These are phyloP conservation scores for Crocallis elinguaria DNA, from an alignment of 2,888 invertebrate genomes.

Conservation along the genomic window DNA sequence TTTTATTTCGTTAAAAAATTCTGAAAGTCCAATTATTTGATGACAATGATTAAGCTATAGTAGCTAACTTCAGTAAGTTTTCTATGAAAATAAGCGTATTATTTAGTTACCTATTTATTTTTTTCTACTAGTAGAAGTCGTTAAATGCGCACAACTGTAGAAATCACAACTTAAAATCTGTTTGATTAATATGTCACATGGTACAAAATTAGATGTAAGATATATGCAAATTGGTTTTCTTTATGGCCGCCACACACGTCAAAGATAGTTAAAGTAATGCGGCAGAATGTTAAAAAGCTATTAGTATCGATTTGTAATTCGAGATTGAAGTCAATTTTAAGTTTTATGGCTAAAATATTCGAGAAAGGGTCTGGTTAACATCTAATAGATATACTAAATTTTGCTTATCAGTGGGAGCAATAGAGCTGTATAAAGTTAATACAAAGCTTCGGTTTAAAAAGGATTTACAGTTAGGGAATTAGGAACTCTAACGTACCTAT, in stretches of 20 bases:
- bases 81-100: too few relatives aligned
- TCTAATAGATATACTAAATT: neutral
- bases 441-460: too few relatives aligned
- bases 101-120: too few relatives aligned
- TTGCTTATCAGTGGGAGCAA: too few relatives aligned
- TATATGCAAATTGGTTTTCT: constrained; percentile 71
- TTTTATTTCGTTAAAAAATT: too few relatives aligned
- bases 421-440: too few relatives aligned
- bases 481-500: too few relatives aligned
- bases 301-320: constrained; percentile 73
- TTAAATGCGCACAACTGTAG: neutral
- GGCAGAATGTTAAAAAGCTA: constrained; percentile 60
- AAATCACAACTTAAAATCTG: constrained; percentile 26
- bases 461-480: too few relatives aligned
- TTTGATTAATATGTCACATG: constrained; percentile 72
- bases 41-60: too few relatives aligned
- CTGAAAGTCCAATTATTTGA: too few relatives aligned
- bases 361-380: constrained; percentile 17
- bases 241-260: constrained; percentile 73
- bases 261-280: constrained; percentile 65
- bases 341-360: constrained; percentile 47
- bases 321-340: constrained; percentile 61
- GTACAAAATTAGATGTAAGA: constrained; percentile 65
- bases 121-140: too few relatives aligned
- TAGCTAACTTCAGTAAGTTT: too few relatives aligned